Conservation (phyloP, 64 coral and sea anemone species). For the Exaiptasia diaphana region DNA sequence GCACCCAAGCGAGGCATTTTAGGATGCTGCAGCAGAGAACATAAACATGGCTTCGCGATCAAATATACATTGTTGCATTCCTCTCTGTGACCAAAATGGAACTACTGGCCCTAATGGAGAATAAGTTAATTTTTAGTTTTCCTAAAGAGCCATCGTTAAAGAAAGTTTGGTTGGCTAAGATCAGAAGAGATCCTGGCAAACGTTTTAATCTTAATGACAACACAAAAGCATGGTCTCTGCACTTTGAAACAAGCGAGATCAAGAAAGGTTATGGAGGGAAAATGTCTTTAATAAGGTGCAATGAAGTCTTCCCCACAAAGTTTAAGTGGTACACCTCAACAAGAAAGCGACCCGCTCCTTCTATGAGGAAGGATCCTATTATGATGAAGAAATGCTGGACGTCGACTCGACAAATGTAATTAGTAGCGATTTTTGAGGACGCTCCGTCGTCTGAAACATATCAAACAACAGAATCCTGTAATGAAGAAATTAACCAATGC, state of each 20-base stretch:
- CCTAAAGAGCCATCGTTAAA: neutral
- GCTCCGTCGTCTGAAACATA: too few species aligned
- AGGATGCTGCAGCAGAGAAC: too few species aligned
- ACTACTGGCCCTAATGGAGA: conserved; percentile 7
- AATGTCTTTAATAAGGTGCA: neutral
- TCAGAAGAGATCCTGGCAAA: conserved; percentile 8
- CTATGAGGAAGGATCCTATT: neutral
- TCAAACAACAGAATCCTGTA: too few species aligned
- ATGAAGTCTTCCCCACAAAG: neutral
- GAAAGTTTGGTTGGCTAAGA: neutral
- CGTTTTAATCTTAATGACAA: neutral
- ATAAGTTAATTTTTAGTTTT: neutral
- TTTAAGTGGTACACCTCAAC: neutral
- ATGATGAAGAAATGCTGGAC: neutral
- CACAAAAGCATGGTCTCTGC: conserved; percentile 10
- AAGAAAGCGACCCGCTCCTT: neutral
- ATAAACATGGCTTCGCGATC: too few species aligned
- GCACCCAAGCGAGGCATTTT: too few species aligned
- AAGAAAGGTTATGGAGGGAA: conserved; percentile 10
- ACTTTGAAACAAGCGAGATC: neutral
- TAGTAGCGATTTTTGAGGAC: too few species aligned
- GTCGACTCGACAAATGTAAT: too few species aligned
- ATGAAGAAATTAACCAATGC: too few species aligned
- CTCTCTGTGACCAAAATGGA: conserved; percentile 10
- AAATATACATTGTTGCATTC: conserved; percentile 15